Conservation (phyloP, 2,797 vertebrate genomes). For the Macropodus opercularis region DNA sequence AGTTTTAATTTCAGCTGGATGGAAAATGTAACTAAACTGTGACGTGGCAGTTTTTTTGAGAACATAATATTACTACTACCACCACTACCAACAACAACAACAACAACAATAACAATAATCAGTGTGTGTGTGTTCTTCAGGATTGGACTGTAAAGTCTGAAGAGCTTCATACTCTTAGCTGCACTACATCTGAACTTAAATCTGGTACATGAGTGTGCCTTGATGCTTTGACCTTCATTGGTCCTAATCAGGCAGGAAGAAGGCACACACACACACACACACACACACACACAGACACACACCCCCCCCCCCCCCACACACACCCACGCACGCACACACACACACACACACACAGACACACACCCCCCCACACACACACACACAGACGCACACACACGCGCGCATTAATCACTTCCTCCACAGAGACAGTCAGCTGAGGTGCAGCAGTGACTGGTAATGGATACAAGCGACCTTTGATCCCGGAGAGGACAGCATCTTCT, state of each 20-base stretch:
- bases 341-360: too few relatives aligned
- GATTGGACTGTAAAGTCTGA: not conserved
- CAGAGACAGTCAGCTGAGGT: conserved; percentile 32
- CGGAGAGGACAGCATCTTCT: conserved; percentile 68
- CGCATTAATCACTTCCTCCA: conserved; percentile 29
- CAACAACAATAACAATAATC: too few relatives aligned
- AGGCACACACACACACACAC: conserved; percentile 3
- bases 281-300: too few relatives aligned
- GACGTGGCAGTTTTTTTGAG: too few relatives aligned
- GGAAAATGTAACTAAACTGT: not conserved
- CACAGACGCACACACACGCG: too few relatives aligned
- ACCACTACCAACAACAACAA: too few relatives aligned
- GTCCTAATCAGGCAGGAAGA: not conserved
- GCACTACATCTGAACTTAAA: not conserved
- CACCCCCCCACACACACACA: too few relatives aligned
- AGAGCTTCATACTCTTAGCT: not conserved
- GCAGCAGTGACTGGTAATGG: conserved; percentile 66
- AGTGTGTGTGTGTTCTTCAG: too few relatives aligned
- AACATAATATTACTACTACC: not conserved
- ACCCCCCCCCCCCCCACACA: too few relatives aligned
- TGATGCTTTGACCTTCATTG: conserved; percentile 8
- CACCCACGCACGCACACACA: too few relatives aligned
- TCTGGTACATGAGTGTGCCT: not conserved
- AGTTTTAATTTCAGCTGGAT: too few relatives aligned
- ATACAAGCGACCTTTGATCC: conserved; percentile 71